These are phyloP conservation scores for Porites lobata DNA, from an alignment of 92 coral and sea anemone species.

Conservation along the genomic window DNA sequence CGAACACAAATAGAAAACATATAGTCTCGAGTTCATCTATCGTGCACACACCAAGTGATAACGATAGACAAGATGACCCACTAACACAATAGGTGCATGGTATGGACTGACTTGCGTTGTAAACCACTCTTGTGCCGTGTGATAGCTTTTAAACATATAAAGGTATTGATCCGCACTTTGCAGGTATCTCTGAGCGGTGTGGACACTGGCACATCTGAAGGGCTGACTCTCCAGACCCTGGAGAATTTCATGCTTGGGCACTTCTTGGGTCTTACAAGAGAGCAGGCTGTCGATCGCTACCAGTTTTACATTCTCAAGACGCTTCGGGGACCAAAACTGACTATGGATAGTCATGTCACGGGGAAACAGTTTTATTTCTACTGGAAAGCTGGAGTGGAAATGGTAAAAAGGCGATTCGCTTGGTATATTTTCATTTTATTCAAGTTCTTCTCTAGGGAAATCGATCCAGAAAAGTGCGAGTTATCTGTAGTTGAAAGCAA, in stretches of 20 bases:
- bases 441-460: neutral
- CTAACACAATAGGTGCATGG: no score
- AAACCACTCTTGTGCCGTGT: no score
- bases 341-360: conserved; percentile 17
- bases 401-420: conserved; percentile 15
- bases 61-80: no score
- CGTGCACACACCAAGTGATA: no score
- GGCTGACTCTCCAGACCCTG: conserved; percentile 12
- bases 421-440: neutral
- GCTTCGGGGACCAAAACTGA: conserved; percentile 14
- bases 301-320: conserved; percentile 8
- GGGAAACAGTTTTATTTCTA: conserved; percentile 16
- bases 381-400: conserved; percentile 30
- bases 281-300: neutral
- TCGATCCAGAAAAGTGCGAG: neutral
- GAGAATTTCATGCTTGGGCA: conserved; percentile 24
- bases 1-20: no score
- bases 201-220: neutral
- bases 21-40: no score
- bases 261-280: conserved; percentile 32
- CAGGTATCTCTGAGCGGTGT: conserved; percentile 23
- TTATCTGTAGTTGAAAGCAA: neutral
- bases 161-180: conserved; percentile 10
- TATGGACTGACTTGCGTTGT: no score
- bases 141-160: neutral